A percentile compares a stretch with the other conserved stretches of the same genome.
These are phyloP conservation scores for Dione juno DNA, from an alignment of 2,888 invertebrate genomes.

Conservation along the genomic window DNA sequence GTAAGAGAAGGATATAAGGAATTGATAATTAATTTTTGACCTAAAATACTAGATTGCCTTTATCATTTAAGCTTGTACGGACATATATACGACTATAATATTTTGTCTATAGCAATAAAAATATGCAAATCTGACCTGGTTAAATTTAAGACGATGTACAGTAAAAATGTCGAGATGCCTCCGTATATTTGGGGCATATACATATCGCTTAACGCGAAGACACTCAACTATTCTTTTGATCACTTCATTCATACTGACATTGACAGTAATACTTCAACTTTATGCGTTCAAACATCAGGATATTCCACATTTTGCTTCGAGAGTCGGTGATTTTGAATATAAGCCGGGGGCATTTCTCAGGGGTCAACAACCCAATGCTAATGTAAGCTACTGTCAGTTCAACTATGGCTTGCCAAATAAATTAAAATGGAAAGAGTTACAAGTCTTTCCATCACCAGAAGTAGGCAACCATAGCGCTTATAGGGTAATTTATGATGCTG, in stretches of 20 bases:
- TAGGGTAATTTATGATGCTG: conserved; percentile 85
- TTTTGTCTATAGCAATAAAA: not conserved
- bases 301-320: conserved; percentile 50
- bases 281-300: conserved; percentile 66
- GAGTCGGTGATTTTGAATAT: conserved; percentile 73
- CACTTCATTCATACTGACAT: conserved; percentile 60
- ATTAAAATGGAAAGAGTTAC: conserved; percentile 77
- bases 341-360: conserved; percentile 72
- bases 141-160: conserved; percentile 59
- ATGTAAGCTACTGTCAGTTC: conserved; percentile 83
- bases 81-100: not conserved
- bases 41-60: not conserved
- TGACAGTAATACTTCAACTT: conserved; percentile 68
- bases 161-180: conserved; percentile 74
- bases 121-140: not conserved
- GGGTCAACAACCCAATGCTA: conserved; percentile 79
- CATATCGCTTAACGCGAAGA: conserved; percentile 68
- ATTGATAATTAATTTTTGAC: not conserved
- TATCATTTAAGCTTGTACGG: not conserved
- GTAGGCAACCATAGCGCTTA: conserved; percentile 83
- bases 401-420: conserved; percentile 83
- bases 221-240: conserved; percentile 71
- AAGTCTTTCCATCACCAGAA: conserved; percentile 83
- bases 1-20: not conserved
- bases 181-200: conserved; percentile 73